Evolutionary conservation across 1,140 invertebrate genomes (phyloP), one percentile per base, ranked within the genome.

Genomic region (Aphidius ervi): DNA sequence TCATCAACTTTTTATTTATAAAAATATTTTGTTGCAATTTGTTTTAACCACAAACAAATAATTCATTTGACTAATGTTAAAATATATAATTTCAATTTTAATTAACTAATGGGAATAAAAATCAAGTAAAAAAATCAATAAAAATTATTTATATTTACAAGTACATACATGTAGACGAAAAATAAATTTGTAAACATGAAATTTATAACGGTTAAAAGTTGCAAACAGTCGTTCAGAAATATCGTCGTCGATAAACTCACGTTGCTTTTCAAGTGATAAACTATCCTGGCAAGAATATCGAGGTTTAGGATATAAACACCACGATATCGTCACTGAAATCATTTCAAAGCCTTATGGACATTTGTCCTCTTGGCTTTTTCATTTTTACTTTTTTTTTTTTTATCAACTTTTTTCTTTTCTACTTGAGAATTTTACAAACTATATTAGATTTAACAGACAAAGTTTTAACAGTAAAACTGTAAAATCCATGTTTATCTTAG

Each of bases 221-320:
- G 23, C 56, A 58, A 58, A 58, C 46, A 58, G 46, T 58, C 20
- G 45, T 46, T 16, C 10, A 39, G 46, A 23, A 58, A 58, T 58
- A 58, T 58, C 56, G 46, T 58, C 56, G 46, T 37, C 56, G 46
- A 58, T 58, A 58, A 58, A 58, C 56, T 58, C 46, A 45, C 23
- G 23, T 31, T 58, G 31, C 46, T 58, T 58, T 58, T 46, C 23
- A 39, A 58, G 56, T 49, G 46, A 45, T 45, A 58, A 59, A 52
- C 57, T 50, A 31, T 31, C 47, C 50, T 50, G 47, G 57, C 48
- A 59, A 59, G 48, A 50, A 59, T 43, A 45, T 40, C 37, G 41
- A 59, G 40, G 52, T 37, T 16, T 16, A n/a, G 42, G 23, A 31
- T 31, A 31, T 31, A 31, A 31, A 31, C 4, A 31, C 23, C 23